A percentile compares a stretch with the other conserved stretches of the same genome.
Conservation (phyloP, 2,797 vertebrate species). For the Cyprinodon diabolis region DNA sequence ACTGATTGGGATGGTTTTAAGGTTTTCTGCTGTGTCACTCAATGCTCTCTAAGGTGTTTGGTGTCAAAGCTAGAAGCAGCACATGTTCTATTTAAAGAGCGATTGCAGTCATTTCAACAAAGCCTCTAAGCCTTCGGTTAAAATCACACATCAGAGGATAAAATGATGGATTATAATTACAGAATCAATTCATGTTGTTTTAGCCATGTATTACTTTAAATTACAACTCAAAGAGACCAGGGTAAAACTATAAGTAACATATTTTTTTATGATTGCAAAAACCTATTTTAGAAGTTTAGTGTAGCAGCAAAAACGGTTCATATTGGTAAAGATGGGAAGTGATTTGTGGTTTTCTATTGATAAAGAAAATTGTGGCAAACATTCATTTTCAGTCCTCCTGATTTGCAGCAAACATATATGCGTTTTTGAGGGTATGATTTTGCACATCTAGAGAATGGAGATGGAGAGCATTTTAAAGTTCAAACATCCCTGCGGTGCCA, state of each 20-base stretch:
- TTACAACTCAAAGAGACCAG: neutral
- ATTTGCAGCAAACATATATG: neutral
- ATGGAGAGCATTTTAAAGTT: too few relatives aligned
- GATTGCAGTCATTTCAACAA: conserved; percentile 17
- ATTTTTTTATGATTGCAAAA: neutral
- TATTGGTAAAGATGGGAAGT: neutral
- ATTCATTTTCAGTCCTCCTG: neutral
- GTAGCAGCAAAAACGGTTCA: neutral
- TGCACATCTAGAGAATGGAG: neutral
- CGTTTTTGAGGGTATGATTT: neutral
- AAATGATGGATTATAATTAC: neutral
- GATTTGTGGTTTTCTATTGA: neutral
- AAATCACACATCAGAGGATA: neutral
- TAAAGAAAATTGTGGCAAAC: neutral
- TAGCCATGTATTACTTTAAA: neutral
- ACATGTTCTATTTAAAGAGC: conserved; percentile 33
- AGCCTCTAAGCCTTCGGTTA: conserved; percentile 10
- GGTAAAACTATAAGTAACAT: neutral
- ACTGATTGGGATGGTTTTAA: conserved; percentile 25
- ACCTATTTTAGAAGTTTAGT: neutral
- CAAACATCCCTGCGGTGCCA: too few relatives aligned
- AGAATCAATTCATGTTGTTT: neutral
- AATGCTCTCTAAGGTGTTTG: conserved; percentile 30
- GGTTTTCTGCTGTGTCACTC: conserved; percentile 61
- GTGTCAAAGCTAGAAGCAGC: conserved; percentile 33